Conservation (phyloP, 2,113 vertebrate species). For the Lepus americanus region DNA sequence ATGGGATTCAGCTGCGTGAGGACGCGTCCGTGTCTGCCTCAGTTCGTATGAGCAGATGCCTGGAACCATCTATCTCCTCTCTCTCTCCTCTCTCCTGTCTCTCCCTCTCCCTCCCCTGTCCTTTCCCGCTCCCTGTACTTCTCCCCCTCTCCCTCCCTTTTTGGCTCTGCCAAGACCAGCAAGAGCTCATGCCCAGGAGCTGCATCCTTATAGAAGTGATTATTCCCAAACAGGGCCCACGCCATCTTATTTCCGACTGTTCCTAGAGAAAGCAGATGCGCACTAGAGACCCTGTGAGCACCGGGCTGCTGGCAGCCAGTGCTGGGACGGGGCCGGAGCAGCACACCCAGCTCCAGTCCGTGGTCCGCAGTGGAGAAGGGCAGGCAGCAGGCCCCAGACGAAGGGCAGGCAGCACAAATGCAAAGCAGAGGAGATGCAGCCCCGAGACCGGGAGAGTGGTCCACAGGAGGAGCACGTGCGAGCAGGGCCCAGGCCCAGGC, state of each 20-base stretch:
- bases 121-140: neutral
- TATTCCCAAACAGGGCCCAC: neutral
- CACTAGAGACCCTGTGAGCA: neutral
- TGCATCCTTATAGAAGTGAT: neutral
- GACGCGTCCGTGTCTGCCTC: neutral
- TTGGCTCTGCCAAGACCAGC: too few relatives aligned
- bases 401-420: neutral
- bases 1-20: conserved; percentile 73
- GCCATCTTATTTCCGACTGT: neutral
- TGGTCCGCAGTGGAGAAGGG: neutral
- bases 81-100: too few relatives aligned
- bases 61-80: neutral
- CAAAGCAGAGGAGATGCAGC: neutral
- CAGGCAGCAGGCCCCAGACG: neutral
- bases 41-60: conserved; percentile 52
- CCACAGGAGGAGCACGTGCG: neutral
- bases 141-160: too few relatives aligned
- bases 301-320: neutral
- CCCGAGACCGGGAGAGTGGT: neutral
- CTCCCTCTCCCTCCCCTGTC: neutral
- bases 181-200: neutral
- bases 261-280: neutral
- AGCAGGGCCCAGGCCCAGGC: neutral
- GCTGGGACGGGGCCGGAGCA: neutral
- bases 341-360: neutral